Conservation (phyloP, 2,113 vertebrate genomes). For the Tangachromis dhanisi region DNA sequence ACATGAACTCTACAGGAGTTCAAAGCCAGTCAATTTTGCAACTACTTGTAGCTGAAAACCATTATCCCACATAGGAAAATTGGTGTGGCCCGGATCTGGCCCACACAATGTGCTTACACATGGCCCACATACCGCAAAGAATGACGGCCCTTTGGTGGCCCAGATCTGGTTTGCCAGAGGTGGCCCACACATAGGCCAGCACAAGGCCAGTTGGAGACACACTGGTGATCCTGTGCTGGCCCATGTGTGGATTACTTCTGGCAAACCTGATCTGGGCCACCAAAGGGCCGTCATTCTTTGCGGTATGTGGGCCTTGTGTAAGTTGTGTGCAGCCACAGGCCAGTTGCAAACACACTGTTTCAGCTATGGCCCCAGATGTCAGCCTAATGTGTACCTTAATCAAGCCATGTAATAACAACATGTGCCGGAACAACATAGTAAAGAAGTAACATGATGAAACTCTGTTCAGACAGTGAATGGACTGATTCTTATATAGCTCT, state of each 20-base stretch:
- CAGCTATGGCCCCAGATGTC: not conserved
- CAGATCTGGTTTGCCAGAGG: not conserved
- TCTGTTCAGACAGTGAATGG: not conserved
- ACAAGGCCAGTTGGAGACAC: not conserved
- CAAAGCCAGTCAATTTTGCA: not conserved
- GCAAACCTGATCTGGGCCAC: not conserved
- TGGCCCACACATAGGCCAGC: not conserved
- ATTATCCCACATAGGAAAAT: too few relatives aligned
- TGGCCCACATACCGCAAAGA: not conserved
- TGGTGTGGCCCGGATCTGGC: not conserved
- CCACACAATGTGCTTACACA: not conserved
- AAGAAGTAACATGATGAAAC: not conserved
- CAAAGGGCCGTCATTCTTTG: not conserved
- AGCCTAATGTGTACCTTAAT: not conserved
- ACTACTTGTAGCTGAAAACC: not conserved
- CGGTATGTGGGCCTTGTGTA: not conserved
- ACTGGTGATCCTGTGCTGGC: not conserved
- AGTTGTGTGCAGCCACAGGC: not conserved
- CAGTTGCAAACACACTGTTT: not conserved
- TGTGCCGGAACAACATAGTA: not conserved
- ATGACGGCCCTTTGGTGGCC: not conserved
- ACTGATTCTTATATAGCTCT: not conserved
- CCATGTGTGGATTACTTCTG: not conserved
- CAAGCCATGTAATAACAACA: not conserved
- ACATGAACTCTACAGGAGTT: not conserved